phyloP scores from a whole-genome alignment of 2,113 vertebrate species.

The Poecilia latipinna region DNA sequence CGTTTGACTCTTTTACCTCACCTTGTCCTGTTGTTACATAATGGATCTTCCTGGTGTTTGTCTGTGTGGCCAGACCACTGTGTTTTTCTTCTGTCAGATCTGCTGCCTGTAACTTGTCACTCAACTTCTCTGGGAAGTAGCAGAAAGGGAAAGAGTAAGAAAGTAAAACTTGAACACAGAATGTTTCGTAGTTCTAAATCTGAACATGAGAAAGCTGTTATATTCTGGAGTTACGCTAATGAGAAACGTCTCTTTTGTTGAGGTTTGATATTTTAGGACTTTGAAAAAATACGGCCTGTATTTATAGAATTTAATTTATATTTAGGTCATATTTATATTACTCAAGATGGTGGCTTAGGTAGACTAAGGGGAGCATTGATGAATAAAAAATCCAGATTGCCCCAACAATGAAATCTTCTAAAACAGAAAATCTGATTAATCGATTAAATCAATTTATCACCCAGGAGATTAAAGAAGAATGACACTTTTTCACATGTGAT shows the following conservation, averaged over 20 bases:
- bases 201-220: no score
- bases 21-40: conserved; percentile 6
- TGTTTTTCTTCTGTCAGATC: conserved; percentile 37
- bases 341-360: no score
- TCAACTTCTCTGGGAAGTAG: not conserved
- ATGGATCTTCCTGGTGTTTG: conserved; percentile 42
- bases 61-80: conserved; percentile 33
- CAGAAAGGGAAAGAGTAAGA: not conserved
- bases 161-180: not conserved
- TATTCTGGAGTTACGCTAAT: no score
- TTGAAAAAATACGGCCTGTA: no score
- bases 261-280: not conserved
- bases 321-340: no score
- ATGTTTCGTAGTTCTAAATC: not conserved
- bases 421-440: not conserved
- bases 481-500: no score
- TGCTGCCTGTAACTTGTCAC: conserved; percentile 9
- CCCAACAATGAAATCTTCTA: not conserved
- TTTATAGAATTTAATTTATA: no score
- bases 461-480: no score
- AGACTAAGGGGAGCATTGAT: no score
- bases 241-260: not conserved
- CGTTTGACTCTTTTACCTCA: not conserved
- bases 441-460: no score
- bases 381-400: no score